phyloP scores from a whole-genome alignment of 2,888 invertebrate genomes.

The Byasa hedistus region DNA sequence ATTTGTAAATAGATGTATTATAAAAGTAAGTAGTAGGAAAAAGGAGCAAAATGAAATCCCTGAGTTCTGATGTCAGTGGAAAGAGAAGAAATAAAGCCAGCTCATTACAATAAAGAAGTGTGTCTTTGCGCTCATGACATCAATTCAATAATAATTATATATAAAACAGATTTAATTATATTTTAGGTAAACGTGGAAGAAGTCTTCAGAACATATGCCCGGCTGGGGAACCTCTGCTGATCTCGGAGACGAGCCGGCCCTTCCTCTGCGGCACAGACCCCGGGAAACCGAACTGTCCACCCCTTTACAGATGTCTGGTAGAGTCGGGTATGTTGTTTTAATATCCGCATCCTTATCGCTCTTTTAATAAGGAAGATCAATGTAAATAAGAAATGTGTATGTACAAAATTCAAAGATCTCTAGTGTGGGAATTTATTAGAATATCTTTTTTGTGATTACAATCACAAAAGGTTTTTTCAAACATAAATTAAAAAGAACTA shows the following conservation, averaged over 20 bases:
- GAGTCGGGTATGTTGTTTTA: slow-evolving; percentile 78
- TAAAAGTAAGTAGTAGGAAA: no score
- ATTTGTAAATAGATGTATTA: no score
- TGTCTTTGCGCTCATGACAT: no score
- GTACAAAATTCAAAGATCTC: no score
- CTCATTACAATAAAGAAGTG: no score
- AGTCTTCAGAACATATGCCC: slow-evolving; percentile 89
- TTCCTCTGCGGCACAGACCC: slow-evolving; percentile 90
- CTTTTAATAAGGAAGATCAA: not conserved
- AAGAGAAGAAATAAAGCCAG: no score
- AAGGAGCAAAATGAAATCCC: no score
- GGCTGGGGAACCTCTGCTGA: slow-evolving; percentile 85
- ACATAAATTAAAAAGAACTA: no score
- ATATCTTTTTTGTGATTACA: no score
- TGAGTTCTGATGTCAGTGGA: no score
- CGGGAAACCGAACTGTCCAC: slow-evolving; percentile 91
- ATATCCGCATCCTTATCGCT: not conserved
- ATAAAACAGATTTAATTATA: not conserved
- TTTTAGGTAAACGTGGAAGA: slow-evolving; percentile 85
- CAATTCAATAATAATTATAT: not conserved
- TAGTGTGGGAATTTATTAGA: no score
- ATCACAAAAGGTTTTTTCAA: no score
- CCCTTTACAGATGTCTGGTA: slow-evolving; percentile 88
- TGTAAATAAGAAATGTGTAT: not conserved
- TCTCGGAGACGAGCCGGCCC: slow-evolving; percentile 86